Evolutionary conservation across 2,888 invertebrate species (phyloP).

Genomic region (Lepidochrysops patricia): DNA sequence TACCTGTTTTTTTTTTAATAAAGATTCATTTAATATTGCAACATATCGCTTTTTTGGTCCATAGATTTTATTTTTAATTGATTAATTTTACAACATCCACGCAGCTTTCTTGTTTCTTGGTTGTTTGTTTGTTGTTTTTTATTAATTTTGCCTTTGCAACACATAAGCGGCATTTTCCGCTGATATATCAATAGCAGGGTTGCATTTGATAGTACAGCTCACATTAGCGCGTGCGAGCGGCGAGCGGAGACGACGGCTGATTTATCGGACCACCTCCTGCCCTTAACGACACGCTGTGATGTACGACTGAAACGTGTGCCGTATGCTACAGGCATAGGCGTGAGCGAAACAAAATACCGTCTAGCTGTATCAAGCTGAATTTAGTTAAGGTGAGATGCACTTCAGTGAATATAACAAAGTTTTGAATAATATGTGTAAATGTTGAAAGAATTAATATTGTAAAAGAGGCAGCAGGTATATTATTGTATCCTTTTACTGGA

Average conservation of each 20-base stretch:
- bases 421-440: no score
- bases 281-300: slow-evolving; percentile 71
- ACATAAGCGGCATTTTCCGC: neutral
- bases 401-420: no score
- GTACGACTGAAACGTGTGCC: slow-evolving; percentile 41
- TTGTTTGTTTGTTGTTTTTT: neutral
- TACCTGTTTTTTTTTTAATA: no score
- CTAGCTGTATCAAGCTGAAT: slow-evolving; percentile 13
- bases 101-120: no score
- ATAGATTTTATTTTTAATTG: no score
- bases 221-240: slow-evolving; percentile 13
- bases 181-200: slow-evolving; percentile 28
- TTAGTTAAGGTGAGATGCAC: no score
- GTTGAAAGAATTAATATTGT: no score
- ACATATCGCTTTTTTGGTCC: no score
- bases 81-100: no score
- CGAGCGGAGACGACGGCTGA: slow-evolving; percentile 63
- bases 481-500: no score
- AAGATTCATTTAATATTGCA: no score
- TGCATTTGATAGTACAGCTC: slow-evolving; percentile 46
- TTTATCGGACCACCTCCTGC: slow-evolving; percentile 72
- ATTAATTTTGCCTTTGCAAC: neutral
- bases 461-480: no score
- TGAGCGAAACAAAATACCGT: neutral
- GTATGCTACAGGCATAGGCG: slow-evolving; percentile 22